Evolutionary conservation across 1,140 invertebrate genomes (phyloP).

Genomic region (Zelostemma sp.): DNA sequence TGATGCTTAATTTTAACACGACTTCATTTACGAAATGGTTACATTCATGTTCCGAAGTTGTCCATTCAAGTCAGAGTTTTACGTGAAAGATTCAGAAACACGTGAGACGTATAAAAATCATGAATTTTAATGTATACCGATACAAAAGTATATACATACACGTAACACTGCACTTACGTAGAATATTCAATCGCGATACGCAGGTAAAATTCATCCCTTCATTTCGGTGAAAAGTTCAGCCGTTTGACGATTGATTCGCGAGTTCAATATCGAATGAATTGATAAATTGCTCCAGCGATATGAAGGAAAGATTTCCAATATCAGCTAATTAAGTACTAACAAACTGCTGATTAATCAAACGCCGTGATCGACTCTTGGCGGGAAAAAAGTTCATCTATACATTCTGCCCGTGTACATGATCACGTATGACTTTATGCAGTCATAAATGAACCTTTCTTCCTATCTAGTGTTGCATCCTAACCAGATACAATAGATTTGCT

Average conservation of each 20-base stretch:
- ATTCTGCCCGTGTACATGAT: too few species aligned
- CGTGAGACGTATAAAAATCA: slow-evolving; percentile 13
- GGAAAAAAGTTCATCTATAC: neutral
- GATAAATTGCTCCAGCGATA: neutral
- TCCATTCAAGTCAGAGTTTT: neutral
- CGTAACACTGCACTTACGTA: slow-evolving; percentile 44
- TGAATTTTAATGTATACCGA: slow-evolving; percentile 46
- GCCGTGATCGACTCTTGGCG: neutral
- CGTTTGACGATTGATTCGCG: slow-evolving; percentile 29
- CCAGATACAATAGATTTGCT: too few species aligned
- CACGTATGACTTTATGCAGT: too few species aligned
- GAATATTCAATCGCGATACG: slow-evolving; percentile 34
- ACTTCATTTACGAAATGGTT: neutral
- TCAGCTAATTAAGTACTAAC: slow-evolving; percentile 36
- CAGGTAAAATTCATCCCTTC: slow-evolving; percentile 10
- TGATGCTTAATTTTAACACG: too few species aligned
- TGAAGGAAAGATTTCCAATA: slow-evolving; percentile 10
- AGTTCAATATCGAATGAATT: slow-evolving; percentile 1
- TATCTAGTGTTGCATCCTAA: too few species aligned
- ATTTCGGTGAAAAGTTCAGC: slow-evolving; percentile 18
- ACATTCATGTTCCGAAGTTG: neutral
- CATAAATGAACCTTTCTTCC: too few species aligned
- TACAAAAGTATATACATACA: slow-evolving; percentile 50
- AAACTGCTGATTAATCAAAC: neutral
- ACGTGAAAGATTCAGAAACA: slow-evolving; percentile 7